Evolutionary conservation across 2,888 invertebrate species (phyloP).

Genomic region (Leptopilina syphax): DNA sequence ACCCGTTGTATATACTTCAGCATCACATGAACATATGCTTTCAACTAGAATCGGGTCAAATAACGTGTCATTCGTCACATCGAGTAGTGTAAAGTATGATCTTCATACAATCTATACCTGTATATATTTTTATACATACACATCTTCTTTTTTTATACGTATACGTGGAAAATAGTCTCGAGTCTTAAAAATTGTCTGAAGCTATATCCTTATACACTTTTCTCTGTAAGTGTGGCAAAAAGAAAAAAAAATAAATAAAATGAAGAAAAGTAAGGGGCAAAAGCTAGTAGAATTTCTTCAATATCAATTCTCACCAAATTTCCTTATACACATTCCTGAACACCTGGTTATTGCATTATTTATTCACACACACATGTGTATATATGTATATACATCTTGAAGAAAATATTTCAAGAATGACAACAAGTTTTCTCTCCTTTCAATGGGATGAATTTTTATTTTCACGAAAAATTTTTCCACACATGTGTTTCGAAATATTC

Average conservation of each 20-base stretch:
- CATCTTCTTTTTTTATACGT: too few relatives aligned
- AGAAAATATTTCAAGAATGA: conserved; percentile 6
- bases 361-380: neutral
- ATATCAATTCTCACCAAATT: conserved; percentile 14
- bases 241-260: too few relatives aligned
- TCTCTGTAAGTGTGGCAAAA: neutral
- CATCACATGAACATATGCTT: conserved; percentile 23
- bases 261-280: neutral
- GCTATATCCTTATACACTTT: neutral
- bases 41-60: conserved; percentile 37
- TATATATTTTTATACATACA: too few relatives aligned
- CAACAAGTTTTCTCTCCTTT: conserved; percentile 4
- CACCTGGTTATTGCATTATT: conserved; percentile 30
- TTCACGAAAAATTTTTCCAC: neutral
- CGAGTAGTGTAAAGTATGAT: conserved; percentile 9
- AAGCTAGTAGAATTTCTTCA: neutral
- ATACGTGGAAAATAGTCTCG: conserved; percentile 15
- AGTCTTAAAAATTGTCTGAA: conserved; percentile 31
- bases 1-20: neutral
- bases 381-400: neutral
- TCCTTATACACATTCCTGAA: conserved; percentile 7
- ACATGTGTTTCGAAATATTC: too few relatives aligned
- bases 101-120: neutral
- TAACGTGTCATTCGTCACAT: conserved; percentile 30
- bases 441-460: conserved; percentile 14